A percentile compares a stretch with the other conserved stretches of the same genome.
phyloP scores from a whole-genome alignment of 2,797 vertebrate genomes.

The Zalophus californianus region DNA sequence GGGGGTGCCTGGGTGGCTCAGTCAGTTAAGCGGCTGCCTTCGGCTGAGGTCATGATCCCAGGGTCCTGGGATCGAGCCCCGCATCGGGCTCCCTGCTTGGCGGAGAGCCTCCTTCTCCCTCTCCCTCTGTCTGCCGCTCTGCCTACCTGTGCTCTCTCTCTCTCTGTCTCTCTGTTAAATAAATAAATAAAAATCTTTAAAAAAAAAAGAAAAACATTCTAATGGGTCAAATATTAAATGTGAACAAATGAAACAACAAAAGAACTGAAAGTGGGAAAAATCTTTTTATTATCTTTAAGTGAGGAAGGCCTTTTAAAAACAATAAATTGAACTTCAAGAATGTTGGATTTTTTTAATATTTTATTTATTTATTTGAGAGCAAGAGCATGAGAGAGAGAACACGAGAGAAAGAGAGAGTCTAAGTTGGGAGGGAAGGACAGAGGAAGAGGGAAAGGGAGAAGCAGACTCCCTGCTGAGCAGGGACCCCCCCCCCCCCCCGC shows the following conservation, averaged over 20 bases:
- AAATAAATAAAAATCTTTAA: not conserved
- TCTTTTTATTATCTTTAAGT: not conserved
- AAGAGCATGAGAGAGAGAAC: not conserved
- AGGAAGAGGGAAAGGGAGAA: not conserved
- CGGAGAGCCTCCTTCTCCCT: no score
- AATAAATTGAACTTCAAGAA: constrained; percentile 16
- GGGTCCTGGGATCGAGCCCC: no score
- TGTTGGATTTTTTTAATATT: not conserved
- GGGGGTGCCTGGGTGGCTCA: no score
- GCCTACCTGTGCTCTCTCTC: not conserved
- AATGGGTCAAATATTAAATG: not conserved
- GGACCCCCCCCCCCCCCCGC: no score
- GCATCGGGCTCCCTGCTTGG: no score
- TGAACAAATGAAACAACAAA: constrained; percentile 22
- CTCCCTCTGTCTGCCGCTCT: no score
- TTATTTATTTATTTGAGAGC: not conserved
- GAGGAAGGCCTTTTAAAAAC: not conserved
- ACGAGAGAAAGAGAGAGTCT: not conserved
- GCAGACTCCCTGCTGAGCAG: no score
- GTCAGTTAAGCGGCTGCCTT: no score
- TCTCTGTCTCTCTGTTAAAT: not conserved
- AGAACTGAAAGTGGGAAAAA: not conserved
- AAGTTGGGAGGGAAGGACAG: not conserved
- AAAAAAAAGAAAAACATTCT: not conserved
- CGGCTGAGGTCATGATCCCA: no score